Evolutionary conservation across 2,113 vertebrate genomes (phyloP), one percentile per base, ranked within the genome.

Genomic region (Neotragus moschatus): DNA sequence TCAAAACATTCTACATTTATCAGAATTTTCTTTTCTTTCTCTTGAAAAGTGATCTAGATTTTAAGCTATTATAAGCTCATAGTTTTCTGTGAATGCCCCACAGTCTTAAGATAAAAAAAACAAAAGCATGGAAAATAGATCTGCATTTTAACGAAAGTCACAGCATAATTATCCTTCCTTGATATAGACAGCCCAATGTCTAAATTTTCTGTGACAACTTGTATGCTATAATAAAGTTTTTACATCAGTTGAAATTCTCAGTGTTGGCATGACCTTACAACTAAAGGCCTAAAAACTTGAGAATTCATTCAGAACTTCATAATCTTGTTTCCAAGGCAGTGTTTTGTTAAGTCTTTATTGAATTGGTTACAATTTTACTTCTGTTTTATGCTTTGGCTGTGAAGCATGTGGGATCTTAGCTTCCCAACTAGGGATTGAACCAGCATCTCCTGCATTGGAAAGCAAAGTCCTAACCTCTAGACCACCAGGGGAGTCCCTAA

Each of bases 11-110:
- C 51, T 43, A 12, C 60, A 91, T 56, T 93, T 81, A 92, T 88
- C 86, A 93, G 60, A 96, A 85, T 89, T 93, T 95, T 63, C 12
- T 73, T 63, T 97, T 73, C 25, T 85, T 56, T 92, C 30, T 85
- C 80, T 55, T 95, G 91, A 85, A 90, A 92, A 88, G 3, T 77
- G 53, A 30, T 49, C 73, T 95, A 60, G 8, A 92, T 56, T 88
- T 88, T 93, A 96, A 61, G n/a, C 28, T n/a, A 81, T 95, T 88
- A 63, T 75, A 88, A 87, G 45, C 10, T 91, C 39, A 86, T 10
- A 66, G 17, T 94, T 96, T 97, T 94, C 79, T 82, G 55, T 70
- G 55, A 94, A 45, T 93, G 47, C 1, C n/a, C 16, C 23, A 45
- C 6, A 92, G n/a, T 5, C 43, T 97, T 90, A 85, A 80, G 82